phyloP scores from a whole-genome alignment of 1,140 invertebrate genomes.

The Lepidostoma basale region DNA sequence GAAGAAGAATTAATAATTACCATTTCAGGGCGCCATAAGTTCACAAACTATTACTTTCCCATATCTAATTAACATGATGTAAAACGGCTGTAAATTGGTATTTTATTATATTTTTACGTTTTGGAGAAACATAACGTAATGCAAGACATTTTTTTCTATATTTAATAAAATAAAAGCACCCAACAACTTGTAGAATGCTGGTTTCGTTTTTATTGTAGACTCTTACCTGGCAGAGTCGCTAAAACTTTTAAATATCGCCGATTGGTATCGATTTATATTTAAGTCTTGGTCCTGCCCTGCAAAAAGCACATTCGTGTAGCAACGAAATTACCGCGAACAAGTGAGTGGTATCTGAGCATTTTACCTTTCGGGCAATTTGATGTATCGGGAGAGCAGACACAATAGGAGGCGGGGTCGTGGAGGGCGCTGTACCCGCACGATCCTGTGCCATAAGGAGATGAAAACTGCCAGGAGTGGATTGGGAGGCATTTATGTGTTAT shows the following conservation, averaged over 20 bases:
- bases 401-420: constrained; percentile 7
- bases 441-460: not conserved
- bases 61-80: too few relatives aligned
- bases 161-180: too few relatives aligned
- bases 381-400: constrained; percentile 42
- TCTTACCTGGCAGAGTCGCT: not conserved
- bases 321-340: constrained; percentile 31
- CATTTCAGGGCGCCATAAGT: too few relatives aligned
- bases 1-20: too few relatives aligned
- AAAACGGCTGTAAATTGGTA: too few relatives aligned
- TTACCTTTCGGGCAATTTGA: constrained; percentile 47
- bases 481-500: too few relatives aligned
- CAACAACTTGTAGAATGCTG: too few relatives aligned
- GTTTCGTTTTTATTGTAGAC: not conserved
- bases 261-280: not conserved
- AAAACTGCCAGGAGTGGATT: not conserved
- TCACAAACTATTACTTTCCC: too few relatives aligned
- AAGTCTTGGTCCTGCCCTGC: constrained; percentile 8
- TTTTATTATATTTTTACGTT: too few relatives aligned
- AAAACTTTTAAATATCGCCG: not conserved
- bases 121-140: too few relatives aligned
- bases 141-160: too few relatives aligned
- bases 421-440: not conserved
- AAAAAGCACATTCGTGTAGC: constrained; percentile 6
- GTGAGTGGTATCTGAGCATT: constrained; percentile 37